Evolutionary conservation across 2,888 invertebrate species (phyloP).

Genomic region (Zelleria hepariella): DNA sequence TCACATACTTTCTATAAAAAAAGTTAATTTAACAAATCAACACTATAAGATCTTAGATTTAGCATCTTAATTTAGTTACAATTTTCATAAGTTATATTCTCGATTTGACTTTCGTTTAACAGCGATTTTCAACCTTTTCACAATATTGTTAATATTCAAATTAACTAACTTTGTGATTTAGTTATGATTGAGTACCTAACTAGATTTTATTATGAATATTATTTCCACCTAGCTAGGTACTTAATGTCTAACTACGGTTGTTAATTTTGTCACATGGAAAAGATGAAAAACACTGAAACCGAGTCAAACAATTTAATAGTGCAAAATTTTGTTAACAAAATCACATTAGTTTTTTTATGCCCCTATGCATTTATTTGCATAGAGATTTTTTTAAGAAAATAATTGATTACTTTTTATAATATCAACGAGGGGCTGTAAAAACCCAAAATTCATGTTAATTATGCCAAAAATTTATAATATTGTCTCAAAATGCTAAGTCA

Average conservation of each 20-base stretch:
- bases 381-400: constrained; percentile 18
- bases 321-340: constrained; percentile 17
- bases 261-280: not conserved
- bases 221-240: too few species aligned
- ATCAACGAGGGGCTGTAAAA: constrained; percentile 47
- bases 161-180: too few species aligned
- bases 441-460: constrained; percentile 38
- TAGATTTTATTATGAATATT: too few species aligned
- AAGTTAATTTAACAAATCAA: constrained; percentile 26
- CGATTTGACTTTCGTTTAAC: not conserved
- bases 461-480: constrained; percentile 46
- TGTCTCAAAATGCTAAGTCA: constrained; percentile 54
- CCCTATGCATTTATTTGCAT: constrained; percentile 11
- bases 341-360: not conserved
- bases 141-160: too few species aligned
- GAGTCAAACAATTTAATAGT: constrained; percentile 23
- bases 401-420: constrained; percentile 22
- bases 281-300: not conserved
- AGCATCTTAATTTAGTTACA: constrained; percentile 25
- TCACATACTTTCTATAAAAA: constrained; percentile 19
- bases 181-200: too few species aligned
- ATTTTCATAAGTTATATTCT: constrained; percentile 24
- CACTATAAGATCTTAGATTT: constrained; percentile 23
- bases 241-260: not conserved
- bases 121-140: not conserved